Percentiles rank a stretch among this genome's conserved stretches.
phyloP scores from a whole-genome alignment of 2,888 invertebrate species.

The Nasonia oneida region DNA sequence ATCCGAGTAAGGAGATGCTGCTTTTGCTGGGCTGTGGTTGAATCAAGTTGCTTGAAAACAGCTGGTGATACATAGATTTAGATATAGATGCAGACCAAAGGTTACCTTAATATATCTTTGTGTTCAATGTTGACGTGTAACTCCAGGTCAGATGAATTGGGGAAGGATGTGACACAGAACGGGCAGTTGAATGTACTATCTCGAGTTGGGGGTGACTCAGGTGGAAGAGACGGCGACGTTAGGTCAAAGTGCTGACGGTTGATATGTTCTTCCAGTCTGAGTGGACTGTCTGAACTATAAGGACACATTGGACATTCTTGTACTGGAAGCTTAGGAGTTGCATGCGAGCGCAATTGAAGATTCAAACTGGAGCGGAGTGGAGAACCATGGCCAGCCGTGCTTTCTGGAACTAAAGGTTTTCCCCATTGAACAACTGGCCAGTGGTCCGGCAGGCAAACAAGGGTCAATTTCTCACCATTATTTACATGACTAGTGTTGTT shows the following conservation, averaged over 20 bases:
- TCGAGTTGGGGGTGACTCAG: slow-evolving; percentile 74
- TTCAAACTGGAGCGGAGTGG: slow-evolving; percentile 83
- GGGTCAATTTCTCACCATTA: slow-evolving; percentile 67
- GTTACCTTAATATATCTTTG: slow-evolving; percentile 88
- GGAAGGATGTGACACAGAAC: slow-evolving; percentile 87
- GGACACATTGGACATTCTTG: slow-evolving; percentile 88
- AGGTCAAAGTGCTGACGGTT: slow-evolving; percentile 91
- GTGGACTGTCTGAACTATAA: slow-evolving; percentile 87
- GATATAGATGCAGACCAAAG: background rate
- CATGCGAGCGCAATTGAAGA: slow-evolving; percentile 77
- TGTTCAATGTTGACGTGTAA: slow-evolving; percentile 93
- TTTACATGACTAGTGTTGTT: slow-evolving; percentile 73
- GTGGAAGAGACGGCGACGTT: slow-evolving; percentile 85
- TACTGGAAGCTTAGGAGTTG: slow-evolving; percentile 75
- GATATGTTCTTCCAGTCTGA: slow-evolving; percentile 89
- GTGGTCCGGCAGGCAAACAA: background rate
- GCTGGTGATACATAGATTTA: background rate
- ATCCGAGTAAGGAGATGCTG: slow-evolving; percentile 72
- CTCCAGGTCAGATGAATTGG: slow-evolving; percentile 89
- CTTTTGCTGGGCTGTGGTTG: slow-evolving; percentile 74
- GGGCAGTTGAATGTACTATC: slow-evolving; percentile 86
- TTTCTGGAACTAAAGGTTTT: slow-evolving; percentile 70
- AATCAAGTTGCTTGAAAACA: slow-evolving; percentile 14
- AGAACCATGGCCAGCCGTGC: slow-evolving; percentile 84
- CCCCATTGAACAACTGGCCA: too few species aligned